phyloP scores from a whole-genome alignment of 1,140 invertebrate genomes.

The Drosophila pectinifera region DNA sequence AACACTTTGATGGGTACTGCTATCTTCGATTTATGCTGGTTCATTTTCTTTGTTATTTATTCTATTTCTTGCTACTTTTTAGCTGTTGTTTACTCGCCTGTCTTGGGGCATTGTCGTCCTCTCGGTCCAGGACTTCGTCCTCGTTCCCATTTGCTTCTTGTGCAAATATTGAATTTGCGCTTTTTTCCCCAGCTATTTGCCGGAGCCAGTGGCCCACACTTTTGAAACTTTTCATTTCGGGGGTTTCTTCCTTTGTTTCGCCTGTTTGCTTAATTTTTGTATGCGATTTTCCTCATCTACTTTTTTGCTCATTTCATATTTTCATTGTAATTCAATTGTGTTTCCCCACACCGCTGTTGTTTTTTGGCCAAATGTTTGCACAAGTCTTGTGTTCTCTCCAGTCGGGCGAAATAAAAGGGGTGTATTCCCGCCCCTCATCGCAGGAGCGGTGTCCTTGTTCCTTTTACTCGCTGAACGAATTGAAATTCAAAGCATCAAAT shows the following conservation, averaged over 20 bases:
- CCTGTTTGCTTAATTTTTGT: constrained; percentile 75
- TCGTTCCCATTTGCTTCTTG: constrained; percentile 70
- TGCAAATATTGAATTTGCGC: constrained; percentile 78
- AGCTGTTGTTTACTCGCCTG: constrained; percentile 62
- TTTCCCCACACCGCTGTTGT: constrained; percentile 40
- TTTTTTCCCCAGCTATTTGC: constrained; percentile 56
- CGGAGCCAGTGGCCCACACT: constrained; percentile 57
- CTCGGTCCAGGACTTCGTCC: constrained; percentile 11
- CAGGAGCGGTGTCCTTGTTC: constrained; percentile 17
- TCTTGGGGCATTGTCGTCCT: constrained; percentile 34
- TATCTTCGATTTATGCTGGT: not conserved
- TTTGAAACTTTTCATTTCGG: constrained; percentile 62
- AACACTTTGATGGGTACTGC: not conserved
- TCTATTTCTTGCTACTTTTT: constrained; percentile 34
- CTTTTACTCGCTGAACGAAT: constrained; percentile 33
- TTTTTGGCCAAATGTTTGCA: constrained; percentile 70
- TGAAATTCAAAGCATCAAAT: constrained; percentile 81
- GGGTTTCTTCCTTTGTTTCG: constrained; percentile 62
- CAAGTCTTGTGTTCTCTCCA: constrained; percentile 52
- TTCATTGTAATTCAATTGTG: constrained; percentile 82
- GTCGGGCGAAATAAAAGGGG: constrained; percentile 55
- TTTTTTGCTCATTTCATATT: constrained; percentile 76
- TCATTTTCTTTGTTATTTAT: constrained; percentile 18
- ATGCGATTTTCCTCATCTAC: constrained; percentile 47
- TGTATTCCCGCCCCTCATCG: constrained; percentile 17